A percentile compares a stretch with the other conserved stretches of the same genome.
These are phyloP conservation scores for Ageneiosus marmoratus DNA, from an alignment of 2,113 vertebrate genomes.

Conservation along the genomic window DNA sequence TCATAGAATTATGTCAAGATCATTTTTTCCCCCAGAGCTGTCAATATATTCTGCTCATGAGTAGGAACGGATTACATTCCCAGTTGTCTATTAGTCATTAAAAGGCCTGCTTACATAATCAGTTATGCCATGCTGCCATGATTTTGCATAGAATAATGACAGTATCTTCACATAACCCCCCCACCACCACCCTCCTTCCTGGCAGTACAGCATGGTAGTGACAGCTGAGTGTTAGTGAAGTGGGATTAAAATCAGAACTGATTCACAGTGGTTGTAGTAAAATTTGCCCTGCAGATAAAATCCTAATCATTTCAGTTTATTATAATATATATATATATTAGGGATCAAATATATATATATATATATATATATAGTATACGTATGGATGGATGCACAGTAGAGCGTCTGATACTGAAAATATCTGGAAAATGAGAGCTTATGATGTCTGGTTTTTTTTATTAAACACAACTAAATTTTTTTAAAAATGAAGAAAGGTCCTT, in stretches of 20 bases:
- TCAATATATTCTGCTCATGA: not conserved
- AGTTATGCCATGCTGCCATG: not conserved
- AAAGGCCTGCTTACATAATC: conserved; percentile 16
- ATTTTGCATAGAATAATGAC: conserved; percentile 21
- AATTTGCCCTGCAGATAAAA: not conserved
- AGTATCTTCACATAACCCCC: conserved; percentile 26
- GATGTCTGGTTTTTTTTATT: not conserved
- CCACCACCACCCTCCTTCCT: conserved; percentile 18
- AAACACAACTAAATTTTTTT: not conserved
- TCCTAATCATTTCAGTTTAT: not conserved
- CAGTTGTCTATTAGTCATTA: conserved; percentile 17
- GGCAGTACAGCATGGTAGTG: conserved; percentile 25
- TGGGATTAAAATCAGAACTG: not conserved
- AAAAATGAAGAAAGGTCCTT: not conserved
- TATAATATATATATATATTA: not conserved
- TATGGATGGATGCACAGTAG: not conserved
- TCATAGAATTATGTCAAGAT: not conserved
- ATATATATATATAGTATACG: not conserved
- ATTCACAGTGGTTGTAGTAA: not conserved
- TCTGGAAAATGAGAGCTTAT: not conserved
- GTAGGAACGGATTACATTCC: not conserved
- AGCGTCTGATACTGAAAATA: not conserved
- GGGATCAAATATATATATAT: not conserved
- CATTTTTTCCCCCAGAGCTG: conserved; percentile 3
- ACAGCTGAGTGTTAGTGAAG: conserved; percentile 28